Evolutionary conservation across 1,140 invertebrate species (phyloP).

Genomic region (Uloborus diversus): DNA sequence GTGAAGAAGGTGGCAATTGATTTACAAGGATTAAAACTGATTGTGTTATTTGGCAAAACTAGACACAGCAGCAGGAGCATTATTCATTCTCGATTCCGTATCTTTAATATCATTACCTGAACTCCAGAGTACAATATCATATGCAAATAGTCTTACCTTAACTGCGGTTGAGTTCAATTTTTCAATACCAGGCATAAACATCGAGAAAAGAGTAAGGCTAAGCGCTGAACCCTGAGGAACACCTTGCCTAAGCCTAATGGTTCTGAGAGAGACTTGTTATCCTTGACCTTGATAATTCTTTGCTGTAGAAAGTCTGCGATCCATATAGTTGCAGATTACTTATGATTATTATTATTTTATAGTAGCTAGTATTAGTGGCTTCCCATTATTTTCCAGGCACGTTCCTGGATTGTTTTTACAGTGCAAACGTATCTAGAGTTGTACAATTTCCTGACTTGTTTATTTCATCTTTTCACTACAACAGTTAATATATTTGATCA

Average conservation of each 20-base stretch:
- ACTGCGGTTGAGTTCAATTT: not conserved
- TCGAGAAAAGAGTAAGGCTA: not conserved
- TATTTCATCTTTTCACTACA: no score
- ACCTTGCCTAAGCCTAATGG: not conserved
- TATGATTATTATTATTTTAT: no score
- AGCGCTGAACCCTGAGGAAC: not conserved
- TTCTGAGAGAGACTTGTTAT: not conserved
- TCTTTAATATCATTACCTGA: not conserved
- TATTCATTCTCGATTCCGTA: not conserved
- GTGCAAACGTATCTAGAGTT: no score
- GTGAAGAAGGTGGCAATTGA: constrained; percentile 1
- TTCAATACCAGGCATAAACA: not conserved
- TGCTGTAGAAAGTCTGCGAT: not conserved
- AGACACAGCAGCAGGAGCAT: not conserved
- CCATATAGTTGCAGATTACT: not conserved
- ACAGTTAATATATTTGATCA: no score
- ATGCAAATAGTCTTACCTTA: not conserved
- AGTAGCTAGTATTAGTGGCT: no score
- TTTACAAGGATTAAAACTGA: not conserved
- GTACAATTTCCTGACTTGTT: no score
- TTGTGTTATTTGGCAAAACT: not conserved
- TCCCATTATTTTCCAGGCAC: no score
- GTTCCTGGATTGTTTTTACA: no score
- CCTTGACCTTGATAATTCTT: not conserved
- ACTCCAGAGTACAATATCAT: not conserved